Evolutionary conservation across 2,113 vertebrate species (phyloP), one percentile per base, ranked within the genome.

Genomic region (Lanius ludovicianus): DNA sequence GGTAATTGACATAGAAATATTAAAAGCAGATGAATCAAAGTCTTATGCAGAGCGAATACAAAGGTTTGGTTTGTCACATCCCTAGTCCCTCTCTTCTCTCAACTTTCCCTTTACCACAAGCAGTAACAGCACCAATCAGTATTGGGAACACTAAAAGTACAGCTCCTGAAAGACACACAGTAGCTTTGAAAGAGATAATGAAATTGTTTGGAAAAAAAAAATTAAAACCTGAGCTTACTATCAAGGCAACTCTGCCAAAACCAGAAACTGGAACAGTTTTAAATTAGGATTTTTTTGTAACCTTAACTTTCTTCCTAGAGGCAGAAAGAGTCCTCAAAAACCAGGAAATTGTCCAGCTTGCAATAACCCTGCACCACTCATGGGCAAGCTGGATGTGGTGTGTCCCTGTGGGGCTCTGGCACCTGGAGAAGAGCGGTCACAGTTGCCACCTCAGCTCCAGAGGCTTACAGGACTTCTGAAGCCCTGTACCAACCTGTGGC

Each of bases 351-450:
- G 37, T 33, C 63, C n/a, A 49, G 57, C 14, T 49, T 71, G 39
- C 65, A 87, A 50, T 33, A 62, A 42, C 11, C 24, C 30, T 10
- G n/a, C 5, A 67, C 10, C 2, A 5, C 19, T 80, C 71, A 56
- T 2, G 2, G 16, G 12, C 49, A 60, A 79, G 33, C 12, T 27
- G 0, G 3, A 55, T 0, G 4, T 7, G 17, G 28, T 39, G 31
- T 28, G 18, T 21, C 28, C 15, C 68, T 52, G 24, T 6, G 47
- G 25, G 37, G 18, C 47, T 52, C 31, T 27, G 69, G 64, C 44
- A 76, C 49, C 24, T 16, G 27, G 12, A 55, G 28, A 84, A 59
- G 28, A 1, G 1, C 5, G 17, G 55, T 25, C 27, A 27, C 2
- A 8, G 31, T 46, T 10, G 3, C 14, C 68, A 60, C 53, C 49